phyloP scores from a whole-genome alignment of 2,888 invertebrate species.

The Siphlonurus alternatus region DNA sequence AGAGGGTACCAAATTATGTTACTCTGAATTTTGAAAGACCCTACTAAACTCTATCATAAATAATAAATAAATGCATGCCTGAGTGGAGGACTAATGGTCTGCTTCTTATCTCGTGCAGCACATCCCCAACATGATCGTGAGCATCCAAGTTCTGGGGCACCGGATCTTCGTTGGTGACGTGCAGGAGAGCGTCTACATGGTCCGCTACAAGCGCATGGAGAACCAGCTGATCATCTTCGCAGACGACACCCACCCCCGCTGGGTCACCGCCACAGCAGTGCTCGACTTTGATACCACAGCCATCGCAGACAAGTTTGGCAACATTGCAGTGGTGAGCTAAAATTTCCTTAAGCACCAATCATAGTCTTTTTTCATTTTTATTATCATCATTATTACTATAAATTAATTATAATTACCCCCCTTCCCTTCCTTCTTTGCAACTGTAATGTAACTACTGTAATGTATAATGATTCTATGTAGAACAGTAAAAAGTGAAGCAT shows the following conservation, averaged over 20 bases:
- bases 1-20: too few relatives aligned
- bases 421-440: conserved; percentile 5
- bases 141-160: conserved; percentile 86
- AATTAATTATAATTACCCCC: background rate
- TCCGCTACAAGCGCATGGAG: conserved; percentile 85
- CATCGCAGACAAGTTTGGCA: conserved; percentile 95
- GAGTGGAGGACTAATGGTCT: too few relatives aligned
- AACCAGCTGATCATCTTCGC: conserved; percentile 97
- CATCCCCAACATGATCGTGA: conserved; percentile 87
- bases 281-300: conserved; percentile 95
- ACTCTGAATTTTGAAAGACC: background rate
- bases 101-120: conserved; percentile 38
- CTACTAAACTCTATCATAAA: too few relatives aligned
- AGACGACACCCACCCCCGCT: conserved; percentile 93
- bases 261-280: conserved; percentile 83
- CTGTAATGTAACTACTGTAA: too few relatives aligned
- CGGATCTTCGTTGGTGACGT: conserved; percentile 90
- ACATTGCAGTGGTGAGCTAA: conserved; percentile 63
- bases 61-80: too few relatives aligned
- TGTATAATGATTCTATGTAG: too few relatives aligned
- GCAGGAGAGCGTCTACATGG: conserved; percentile 92
- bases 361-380: background rate
- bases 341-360: background rate
- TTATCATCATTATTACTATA: background rate
- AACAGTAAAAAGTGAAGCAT: too few relatives aligned